Percentiles rank a stretch among this genome's conserved stretches.
phyloP scores from a whole-genome alignment of 2,888 invertebrate genomes.

The Neoascia interrupta region DNA sequence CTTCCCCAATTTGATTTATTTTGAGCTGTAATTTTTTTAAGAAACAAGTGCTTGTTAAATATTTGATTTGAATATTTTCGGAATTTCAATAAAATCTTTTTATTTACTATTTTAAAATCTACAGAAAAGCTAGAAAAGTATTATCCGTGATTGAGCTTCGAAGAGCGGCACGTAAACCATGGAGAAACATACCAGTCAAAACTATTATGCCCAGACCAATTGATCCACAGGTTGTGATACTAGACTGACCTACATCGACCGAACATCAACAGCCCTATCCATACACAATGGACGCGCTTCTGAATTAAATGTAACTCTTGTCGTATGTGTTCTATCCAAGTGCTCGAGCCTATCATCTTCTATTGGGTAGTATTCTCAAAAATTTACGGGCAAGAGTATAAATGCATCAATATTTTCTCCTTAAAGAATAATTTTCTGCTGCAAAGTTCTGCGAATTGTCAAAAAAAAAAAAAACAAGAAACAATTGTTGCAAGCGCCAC shows the following conservation, averaged over 20 bases:
- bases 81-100: too few species aligned
- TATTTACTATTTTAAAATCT: constrained; percentile 24
- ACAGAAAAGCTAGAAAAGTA: constrained; percentile 90
- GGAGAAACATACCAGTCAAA: constrained; percentile 83
- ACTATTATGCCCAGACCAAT: constrained; percentile 78
- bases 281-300: constrained; percentile 85
- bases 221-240: constrained; percentile 86
- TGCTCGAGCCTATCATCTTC: constrained; percentile 39
- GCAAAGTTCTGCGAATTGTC: constrained; percentile 27
- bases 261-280: constrained; percentile 81
- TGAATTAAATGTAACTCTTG: constrained; percentile 78
- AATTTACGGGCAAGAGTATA: constrained; percentile 32
- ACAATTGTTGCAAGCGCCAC: constrained; percentile 55
- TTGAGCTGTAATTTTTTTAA: too few species aligned
- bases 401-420: constrained; percentile 40
- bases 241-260: constrained; percentile 84
- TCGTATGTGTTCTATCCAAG: constrained; percentile 46
- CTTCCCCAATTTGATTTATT: too few species aligned
- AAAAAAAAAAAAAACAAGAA: too few species aligned
- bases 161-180: constrained; percentile 92
- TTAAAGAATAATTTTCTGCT: constrained; percentile 11
- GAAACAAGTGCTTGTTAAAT: too few species aligned
- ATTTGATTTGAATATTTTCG: too few species aligned
- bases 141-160: constrained; percentile 89
- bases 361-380: constrained; percentile 28